Evolutionary conservation across 2,113 vertebrate genomes (phyloP).

Genomic region (Crypturellus undulatus): DNA sequence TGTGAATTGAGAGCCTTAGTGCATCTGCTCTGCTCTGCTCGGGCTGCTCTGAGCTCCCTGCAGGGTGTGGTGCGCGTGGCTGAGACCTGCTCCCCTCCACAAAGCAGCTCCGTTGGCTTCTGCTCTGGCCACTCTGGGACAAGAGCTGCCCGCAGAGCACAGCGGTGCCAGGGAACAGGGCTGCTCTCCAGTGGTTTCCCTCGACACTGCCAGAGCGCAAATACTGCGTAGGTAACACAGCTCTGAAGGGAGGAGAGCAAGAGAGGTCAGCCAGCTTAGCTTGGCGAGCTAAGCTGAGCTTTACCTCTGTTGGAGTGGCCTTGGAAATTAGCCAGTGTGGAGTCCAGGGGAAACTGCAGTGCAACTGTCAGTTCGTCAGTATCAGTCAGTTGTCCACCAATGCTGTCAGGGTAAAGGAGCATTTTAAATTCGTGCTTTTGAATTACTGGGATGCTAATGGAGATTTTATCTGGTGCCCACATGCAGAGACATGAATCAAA

Average conservation of each 20-base stretch:
- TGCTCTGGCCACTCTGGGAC: background rate
- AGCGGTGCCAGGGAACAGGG: background rate
- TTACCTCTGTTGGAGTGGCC: background rate
- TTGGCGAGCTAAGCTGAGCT: background rate
- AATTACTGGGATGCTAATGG: background rate
- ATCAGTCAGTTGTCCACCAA: background rate
- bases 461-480: background rate
- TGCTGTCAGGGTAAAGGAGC: background rate
- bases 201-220: background rate
- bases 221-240: background rate
- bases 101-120: rapidly evolving
- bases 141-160: background rate
- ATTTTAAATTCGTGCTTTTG: background rate
- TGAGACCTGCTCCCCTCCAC: background rate
- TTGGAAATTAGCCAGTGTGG: rapidly evolving
- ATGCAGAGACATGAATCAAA: background rate
- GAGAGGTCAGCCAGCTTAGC: background rate
- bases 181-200: background rate
- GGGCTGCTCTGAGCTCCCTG: background rate
- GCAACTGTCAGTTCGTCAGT: background rate
- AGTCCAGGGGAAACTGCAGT: background rate
- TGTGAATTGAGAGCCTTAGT: background rate
- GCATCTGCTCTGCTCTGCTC: background rate
- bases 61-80: background rate
- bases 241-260: background rate